Conservation (phyloP, 2,113 vertebrate species). For the Harpagus bidentatus region DNA sequence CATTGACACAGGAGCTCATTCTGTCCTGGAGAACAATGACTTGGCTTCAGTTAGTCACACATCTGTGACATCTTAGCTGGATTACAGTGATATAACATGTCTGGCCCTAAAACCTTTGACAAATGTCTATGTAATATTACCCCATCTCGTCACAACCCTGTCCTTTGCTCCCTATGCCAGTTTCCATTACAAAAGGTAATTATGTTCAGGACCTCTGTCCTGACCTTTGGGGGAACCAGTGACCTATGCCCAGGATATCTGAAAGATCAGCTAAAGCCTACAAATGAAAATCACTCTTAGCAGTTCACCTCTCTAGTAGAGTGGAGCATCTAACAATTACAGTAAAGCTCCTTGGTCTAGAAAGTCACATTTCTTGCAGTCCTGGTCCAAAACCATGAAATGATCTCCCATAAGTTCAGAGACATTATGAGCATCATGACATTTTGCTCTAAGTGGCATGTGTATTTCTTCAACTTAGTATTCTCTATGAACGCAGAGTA, state of each 20-base stretch:
- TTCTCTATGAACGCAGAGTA: neutral
- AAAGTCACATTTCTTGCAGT: neutral
- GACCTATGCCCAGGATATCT: neutral
- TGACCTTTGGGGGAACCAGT: neutral
- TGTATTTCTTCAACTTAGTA: neutral
- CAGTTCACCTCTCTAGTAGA: neutral
- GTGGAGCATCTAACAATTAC: neutral
- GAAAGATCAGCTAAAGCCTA: neutral
- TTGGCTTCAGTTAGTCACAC: neutral
- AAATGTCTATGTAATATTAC: neutral
- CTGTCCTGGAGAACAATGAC: neutral
- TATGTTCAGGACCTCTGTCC: neutral
- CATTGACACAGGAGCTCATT: neutral
- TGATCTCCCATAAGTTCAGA: neutral
- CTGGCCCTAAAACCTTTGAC: neutral
- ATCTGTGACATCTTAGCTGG: neutral
- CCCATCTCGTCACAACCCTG: neutral
- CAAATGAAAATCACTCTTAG: neutral
- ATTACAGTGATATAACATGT: rapidly evolving
- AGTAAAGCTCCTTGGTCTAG: neutral
- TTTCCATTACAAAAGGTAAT: neutral
- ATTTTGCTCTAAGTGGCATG: neutral
- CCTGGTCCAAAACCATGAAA: neutral
- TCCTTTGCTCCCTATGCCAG: neutral
- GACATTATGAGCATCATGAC: neutral